phyloP scores from a whole-genome alignment of 2,888 invertebrate species.

The Metopia argyrocephala region DNA sequence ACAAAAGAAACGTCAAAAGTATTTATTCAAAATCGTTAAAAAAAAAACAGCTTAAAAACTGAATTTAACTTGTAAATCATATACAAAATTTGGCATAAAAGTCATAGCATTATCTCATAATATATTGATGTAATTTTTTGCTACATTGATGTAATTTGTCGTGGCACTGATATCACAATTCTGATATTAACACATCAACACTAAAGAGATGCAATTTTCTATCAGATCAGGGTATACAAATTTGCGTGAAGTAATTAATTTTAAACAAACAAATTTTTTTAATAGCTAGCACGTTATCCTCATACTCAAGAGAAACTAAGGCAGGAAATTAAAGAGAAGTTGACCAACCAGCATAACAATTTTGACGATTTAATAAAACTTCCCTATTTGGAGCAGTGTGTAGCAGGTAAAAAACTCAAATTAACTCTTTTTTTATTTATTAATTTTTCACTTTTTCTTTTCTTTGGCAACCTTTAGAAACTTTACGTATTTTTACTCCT shows the following conservation, averaged over 20 bases:
- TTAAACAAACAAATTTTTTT: neutral
- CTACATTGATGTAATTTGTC: too few species aligned
- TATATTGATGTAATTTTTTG: too few species aligned
- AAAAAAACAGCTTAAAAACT: too few species aligned
- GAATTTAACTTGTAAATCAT: too few species aligned
- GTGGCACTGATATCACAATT: too few species aligned
- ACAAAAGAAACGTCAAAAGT: too few species aligned
- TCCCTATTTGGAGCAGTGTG: constrained; percentile 69
- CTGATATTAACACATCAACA: too few species aligned
- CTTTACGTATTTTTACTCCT: constrained; percentile 69
- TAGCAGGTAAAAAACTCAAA: constrained; percentile 64
- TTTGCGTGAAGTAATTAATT: too few species aligned
- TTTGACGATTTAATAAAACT: constrained; percentile 64
- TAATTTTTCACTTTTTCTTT: neutral
- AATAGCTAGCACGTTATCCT: constrained; percentile 66
- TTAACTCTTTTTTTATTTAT: neutral
- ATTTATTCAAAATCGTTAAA: too few species aligned
- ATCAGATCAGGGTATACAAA: too few species aligned
- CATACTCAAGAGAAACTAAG: constrained; percentile 66
- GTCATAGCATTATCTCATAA: too few species aligned
- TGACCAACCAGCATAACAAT: neutral
- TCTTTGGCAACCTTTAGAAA: constrained; percentile 58
- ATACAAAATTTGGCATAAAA: too few species aligned
- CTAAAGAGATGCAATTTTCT: neutral
- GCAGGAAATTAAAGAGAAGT: constrained; percentile 62